phyloP scores from a whole-genome alignment of 2,113 vertebrate species.

The Muscicapa adusta region DNA sequence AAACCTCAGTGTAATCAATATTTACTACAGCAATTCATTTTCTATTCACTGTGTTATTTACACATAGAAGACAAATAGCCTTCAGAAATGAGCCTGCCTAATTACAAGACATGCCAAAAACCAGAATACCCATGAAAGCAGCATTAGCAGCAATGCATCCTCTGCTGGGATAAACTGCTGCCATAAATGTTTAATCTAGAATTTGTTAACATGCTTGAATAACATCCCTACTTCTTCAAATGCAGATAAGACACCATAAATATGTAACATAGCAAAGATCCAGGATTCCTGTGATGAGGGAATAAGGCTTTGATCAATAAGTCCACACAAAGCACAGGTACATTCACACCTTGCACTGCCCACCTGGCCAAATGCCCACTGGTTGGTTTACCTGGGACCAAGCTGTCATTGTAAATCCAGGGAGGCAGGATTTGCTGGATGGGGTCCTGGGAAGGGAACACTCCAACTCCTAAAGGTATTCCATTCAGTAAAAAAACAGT shows the following conservation, averaged over 20 bases:
- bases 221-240: background rate
- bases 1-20: conserved; percentile 10
- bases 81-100: conserved; percentile 14
- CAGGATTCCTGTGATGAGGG: background rate
- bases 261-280: accelerated
- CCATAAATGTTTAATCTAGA: background rate
- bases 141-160: background rate
- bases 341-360: background rate
- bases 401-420: conserved; percentile 93
- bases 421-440: conserved; percentile 88
- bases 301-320: background rate
- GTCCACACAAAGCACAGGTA: accelerated
- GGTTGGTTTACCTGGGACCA: conserved; percentile 86
- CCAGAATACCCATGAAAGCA: background rate
- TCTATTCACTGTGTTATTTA: background rate
- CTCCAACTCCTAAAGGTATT: conserved; percentile 79
- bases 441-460: conserved; percentile 89
- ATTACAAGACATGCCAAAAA: background rate
- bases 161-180: background rate
- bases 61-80: background rate
- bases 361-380: background rate
- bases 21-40: background rate
- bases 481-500: background rate
- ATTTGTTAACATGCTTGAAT: background rate
- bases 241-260: background rate